Evolutionary conservation across 2,113 vertebrate species (phyloP).

Genomic region (Beaufortia kweichowensis): DNA sequence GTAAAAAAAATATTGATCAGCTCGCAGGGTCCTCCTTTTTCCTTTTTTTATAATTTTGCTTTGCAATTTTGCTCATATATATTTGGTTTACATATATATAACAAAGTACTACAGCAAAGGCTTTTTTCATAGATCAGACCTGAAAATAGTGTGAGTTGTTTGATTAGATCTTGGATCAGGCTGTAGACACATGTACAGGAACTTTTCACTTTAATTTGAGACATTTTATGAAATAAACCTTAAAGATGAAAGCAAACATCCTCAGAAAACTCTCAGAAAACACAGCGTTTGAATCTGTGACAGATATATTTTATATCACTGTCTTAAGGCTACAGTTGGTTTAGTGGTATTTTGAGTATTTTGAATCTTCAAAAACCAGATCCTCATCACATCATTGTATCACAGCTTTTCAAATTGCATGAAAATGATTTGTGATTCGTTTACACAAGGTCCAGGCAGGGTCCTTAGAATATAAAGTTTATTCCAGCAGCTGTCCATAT

Average conservation of each 20-base stretch:
- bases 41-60: too few relatives aligned
- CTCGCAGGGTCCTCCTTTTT: too few relatives aligned
- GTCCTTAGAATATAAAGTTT: constrained; percentile 31
- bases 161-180: constrained; percentile 56
- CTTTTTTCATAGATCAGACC: constrained; percentile 5
- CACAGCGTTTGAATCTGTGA: background rate
- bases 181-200: constrained; percentile 50
- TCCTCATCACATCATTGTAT: background rate
- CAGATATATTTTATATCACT: background rate
- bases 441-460: constrained; percentile 20
- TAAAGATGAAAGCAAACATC: constrained; percentile 46
- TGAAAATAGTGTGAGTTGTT: constrained; percentile 50
- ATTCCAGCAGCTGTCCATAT: constrained; percentile 37
- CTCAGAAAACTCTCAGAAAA: background rate
- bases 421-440: constrained; percentile 15
- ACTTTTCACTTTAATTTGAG: constrained; percentile 43
- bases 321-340: background rate
- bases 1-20: too few relatives aligned
- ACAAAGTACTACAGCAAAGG: too few relatives aligned
- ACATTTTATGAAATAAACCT: constrained; percentile 47
- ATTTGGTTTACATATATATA: too few relatives aligned
- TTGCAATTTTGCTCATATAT: too few relatives aligned
- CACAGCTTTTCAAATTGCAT: constrained; percentile 15
- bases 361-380: background rate
- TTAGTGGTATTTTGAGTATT: background rate